Percentiles rank a stretch among this genome's conserved stretches.
phyloP scores from a whole-genome alignment of 2,797 vertebrate genomes.

The Lutjanus campechanus region DNA sequence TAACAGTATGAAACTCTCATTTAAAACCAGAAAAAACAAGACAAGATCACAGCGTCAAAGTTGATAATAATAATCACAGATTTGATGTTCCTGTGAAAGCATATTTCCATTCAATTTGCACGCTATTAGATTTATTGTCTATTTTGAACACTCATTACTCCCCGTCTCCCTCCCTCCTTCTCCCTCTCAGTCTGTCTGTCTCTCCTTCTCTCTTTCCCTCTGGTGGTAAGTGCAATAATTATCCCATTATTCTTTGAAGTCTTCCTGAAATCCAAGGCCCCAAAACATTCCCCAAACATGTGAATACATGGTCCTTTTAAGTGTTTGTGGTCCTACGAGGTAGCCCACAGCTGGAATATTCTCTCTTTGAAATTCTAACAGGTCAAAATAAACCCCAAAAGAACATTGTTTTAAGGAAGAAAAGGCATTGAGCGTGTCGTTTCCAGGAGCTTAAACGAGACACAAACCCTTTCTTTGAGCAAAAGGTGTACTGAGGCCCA shows the following conservation, averaged over 20 bases:
- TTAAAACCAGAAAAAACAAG: constrained; percentile 34
- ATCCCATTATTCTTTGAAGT: constrained; percentile 84
- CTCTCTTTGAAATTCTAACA: constrained; percentile 66
- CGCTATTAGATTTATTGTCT: constrained; percentile 80
- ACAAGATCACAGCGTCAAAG: constrained; percentile 58
- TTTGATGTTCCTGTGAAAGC: constrained; percentile 72
- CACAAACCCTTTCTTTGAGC: constrained; percentile 53
- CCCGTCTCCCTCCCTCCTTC: constrained; percentile 31
- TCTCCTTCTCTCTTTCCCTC: constrained; percentile 60
- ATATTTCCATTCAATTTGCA: constrained; percentile 78
- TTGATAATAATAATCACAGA: constrained; percentile 73
- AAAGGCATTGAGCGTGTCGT: constrained; percentile 24
- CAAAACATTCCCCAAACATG: constrained; percentile 72
- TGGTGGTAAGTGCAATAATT: constrained; percentile 82
- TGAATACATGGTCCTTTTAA: constrained; percentile 68
- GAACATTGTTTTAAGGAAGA: constrained; percentile 55
- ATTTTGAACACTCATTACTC: constrained; percentile 76
- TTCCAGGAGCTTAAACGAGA: constrained; percentile 56
- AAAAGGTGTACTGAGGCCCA: constrained; percentile 57
- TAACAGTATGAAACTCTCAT: constrained; percentile 55
- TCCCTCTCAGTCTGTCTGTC: constrained; percentile 30
- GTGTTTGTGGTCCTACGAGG: constrained; percentile 66
- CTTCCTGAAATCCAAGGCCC: constrained; percentile 70
- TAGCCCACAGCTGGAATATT: constrained; percentile 67
- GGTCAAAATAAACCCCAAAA: constrained; percentile 66